A percentile compares a stretch with the other conserved stretches of the same genome.
phyloP scores from a whole-genome alignment of 92 coral and sea anemone genomes.

The Anthopleura xanthogrammica region DNA sequence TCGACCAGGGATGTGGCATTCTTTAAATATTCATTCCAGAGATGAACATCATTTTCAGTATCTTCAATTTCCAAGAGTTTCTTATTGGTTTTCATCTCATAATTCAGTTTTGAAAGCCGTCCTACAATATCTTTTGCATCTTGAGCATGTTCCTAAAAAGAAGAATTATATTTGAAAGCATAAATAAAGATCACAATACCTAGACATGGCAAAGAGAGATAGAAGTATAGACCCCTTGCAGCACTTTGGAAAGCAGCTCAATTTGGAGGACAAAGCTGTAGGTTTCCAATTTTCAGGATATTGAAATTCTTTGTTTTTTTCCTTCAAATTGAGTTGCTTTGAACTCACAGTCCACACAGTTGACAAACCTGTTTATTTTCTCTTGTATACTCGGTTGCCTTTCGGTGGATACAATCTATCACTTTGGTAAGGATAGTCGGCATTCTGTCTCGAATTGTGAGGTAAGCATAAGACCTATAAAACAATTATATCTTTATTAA shows the following conservation, averaged over 20 bases:
- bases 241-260: too few relatives aligned
- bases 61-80: constrained; percentile 63
- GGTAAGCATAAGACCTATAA: constrained; percentile 87
- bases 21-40: constrained; percentile 75
- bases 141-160: constrained; percentile 65
- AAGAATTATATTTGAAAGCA: background rate
- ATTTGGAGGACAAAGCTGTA: too few relatives aligned
- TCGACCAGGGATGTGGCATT: constrained; percentile 63
- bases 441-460: constrained; percentile 85
- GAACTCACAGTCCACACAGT: too few relatives aligned
- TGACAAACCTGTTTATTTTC: constrained; percentile 53
- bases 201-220: too few relatives aligned
- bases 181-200: too few relatives aligned
- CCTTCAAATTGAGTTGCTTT: too few relatives aligned
- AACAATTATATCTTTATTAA: background rate
- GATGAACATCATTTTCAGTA: constrained; percentile 47
- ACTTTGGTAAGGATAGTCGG: constrained; percentile 93
- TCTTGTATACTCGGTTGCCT: constrained; percentile 63
- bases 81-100: constrained; percentile 86
- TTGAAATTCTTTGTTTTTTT: too few relatives aligned
- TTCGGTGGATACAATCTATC: constrained; percentile 77
- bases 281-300: too few relatives aligned
- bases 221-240: too few relatives aligned
- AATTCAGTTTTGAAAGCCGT: constrained; percentile 77
- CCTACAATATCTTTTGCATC: constrained; percentile 80